Conservation (phyloP, 2,888 invertebrate species). For the Hemaris fuciformis region DNA sequence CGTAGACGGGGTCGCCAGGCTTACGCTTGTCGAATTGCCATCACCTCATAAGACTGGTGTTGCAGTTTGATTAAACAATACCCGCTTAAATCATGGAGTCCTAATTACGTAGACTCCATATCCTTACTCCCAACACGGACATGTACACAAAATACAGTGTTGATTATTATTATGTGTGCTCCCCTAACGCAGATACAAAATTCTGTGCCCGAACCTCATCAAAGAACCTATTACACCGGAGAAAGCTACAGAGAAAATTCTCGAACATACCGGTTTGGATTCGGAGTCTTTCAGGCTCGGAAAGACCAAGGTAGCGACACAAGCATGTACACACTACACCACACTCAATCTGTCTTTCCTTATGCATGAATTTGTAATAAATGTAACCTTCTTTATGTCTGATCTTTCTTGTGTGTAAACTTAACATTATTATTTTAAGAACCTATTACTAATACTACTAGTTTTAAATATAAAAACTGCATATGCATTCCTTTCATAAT, state of each 20-base stretch:
- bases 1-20: slow-evolving; percentile 50
- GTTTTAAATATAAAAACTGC: slow-evolving; percentile 14
- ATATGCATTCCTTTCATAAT: not conserved
- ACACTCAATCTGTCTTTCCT: slow-evolving; percentile 44
- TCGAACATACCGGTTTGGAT: slow-evolving; percentile 92
- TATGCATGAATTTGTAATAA: slow-evolving; percentile 40
- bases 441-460: not conserved
- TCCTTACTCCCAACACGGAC: slow-evolving; percentile 31
- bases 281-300: slow-evolving; percentile 97
- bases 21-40: slow-evolving; percentile 57
- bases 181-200: slow-evolving; percentile 95
- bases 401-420: slow-evolving; percentile 28
- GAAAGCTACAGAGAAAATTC: slow-evolving; percentile 91
- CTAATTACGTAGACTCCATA: slow-evolving; percentile 63
- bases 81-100: slow-evolving; percentile 58
- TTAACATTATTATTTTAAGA: slow-evolving; percentile 10
- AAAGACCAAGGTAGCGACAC: slow-evolving; percentile 93
- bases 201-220: slow-evolving; percentile 96
- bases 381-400: slow-evolving; percentile 33
- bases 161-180: slow-evolving; percentile 60
- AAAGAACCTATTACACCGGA: slow-evolving; percentile 87
- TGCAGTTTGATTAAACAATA: slow-evolving; percentile 50
- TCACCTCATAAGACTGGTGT: slow-evolving; percentile 62
- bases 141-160: slow-evolving; percentile 47
- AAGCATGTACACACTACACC: slow-evolving; percentile 48